phyloP scores from a whole-genome alignment of 2,888 invertebrate genomes.

The Phoenoteleia sp. region DNA sequence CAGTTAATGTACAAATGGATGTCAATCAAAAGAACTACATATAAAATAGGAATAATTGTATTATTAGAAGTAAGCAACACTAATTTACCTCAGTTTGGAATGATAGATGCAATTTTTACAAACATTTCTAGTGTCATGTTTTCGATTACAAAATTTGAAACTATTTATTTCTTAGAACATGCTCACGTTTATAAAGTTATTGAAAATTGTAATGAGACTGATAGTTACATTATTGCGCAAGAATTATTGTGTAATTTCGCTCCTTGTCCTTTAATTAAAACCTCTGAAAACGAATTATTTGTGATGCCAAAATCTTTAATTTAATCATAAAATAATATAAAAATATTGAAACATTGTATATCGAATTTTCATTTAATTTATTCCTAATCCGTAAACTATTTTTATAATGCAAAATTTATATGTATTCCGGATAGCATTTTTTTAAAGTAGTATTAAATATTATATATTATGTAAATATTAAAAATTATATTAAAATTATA shows the following conservation, averaged over 20 bases:
- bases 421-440: too few species aligned
- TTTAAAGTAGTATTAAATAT: too few species aligned
- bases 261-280: not conserved
- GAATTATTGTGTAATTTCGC: not conserved
- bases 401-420: too few species aligned
- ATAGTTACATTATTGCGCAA: not conserved
- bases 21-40: conserved; percentile 2
- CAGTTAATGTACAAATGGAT: not conserved
- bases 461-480: too few species aligned
- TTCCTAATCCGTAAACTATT: too few species aligned
- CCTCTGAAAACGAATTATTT: not conserved
- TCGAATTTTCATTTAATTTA: too few species aligned
- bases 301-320: not conserved
- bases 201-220: not conserved
- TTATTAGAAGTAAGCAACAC: not conserved
- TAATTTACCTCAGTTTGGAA: conserved; percentile 24
- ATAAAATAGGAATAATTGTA: not conserved
- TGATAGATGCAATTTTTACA: conserved; percentile 3
- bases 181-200: not conserved
- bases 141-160: not conserved
- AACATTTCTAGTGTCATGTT: not conserved
- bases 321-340: not conserved
- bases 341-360: too few species aligned
- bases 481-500: too few species aligned
- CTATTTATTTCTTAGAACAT: not conserved